phyloP scores from a whole-genome alignment of 2,113 vertebrate genomes.

The Antennarius striatus region DNA sequence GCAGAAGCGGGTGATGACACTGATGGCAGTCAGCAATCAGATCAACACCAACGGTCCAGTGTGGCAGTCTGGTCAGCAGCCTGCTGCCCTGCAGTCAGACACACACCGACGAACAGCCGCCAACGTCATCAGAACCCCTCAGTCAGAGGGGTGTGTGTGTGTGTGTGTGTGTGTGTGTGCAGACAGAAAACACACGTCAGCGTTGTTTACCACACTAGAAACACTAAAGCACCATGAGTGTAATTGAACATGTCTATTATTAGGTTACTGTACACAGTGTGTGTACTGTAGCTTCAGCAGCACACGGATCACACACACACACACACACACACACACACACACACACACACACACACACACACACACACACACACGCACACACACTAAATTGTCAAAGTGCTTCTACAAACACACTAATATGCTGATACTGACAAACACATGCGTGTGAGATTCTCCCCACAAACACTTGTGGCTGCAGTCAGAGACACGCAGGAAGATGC shows the following conservation, averaged over 20 bases:
- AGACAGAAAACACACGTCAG: slow-evolving; percentile 43
- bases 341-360: slow-evolving; percentile 26
- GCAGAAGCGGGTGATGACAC: no score
- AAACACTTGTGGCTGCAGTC: slow-evolving; percentile 24
- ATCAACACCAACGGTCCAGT: no score
- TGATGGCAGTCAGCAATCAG: no score
- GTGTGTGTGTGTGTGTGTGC: not conserved
- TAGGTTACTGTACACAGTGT: slow-evolving; percentile 29
- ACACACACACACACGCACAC: slow-evolving; percentile 12
- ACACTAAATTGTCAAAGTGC: slow-evolving; percentile 54
- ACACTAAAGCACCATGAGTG: slow-evolving; percentile 35
- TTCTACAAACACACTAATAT: slow-evolving; percentile 68
- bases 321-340: slow-evolving; percentile 14
- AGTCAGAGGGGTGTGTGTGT: slow-evolving; percentile 10
- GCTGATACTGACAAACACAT: slow-evolving; percentile 61
- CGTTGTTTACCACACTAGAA: slow-evolving; percentile 46
- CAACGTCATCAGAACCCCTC: not conserved
- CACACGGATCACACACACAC: not conserved
- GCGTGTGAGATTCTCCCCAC: slow-evolving; percentile 36
- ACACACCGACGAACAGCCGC: no score
- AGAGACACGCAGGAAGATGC: slow-evolving; percentile 23
- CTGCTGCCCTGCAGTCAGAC: no score
- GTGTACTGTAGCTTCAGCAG: slow-evolving; percentile 20
- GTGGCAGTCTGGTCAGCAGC: no score
- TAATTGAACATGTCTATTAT: slow-evolving; percentile 55